These are phyloP conservation scores for Brevipalpus yothersi DNA, from an alignment of 1,140 invertebrate species.

Conservation along the genomic window DNA sequence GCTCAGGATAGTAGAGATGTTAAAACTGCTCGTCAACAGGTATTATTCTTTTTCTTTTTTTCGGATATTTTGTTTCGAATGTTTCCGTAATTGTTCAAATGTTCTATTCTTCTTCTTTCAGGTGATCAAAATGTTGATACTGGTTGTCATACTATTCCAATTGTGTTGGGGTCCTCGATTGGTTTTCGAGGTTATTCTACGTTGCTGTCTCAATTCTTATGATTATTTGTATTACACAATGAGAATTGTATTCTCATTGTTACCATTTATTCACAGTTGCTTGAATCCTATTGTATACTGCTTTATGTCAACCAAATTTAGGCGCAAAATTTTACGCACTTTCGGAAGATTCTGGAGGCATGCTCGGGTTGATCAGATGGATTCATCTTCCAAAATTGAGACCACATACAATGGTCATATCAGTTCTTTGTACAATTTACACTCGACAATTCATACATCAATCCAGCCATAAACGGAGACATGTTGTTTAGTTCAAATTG, in stretches of 20 bases:
- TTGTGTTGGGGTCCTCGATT: slow-evolving; percentile 39
- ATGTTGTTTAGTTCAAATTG: no score
- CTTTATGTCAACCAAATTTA: slow-evolving; percentile 28
- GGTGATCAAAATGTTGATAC: slow-evolving; percentile 43
- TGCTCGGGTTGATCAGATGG: not conserved
- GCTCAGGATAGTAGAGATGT: slow-evolving; percentile 12
- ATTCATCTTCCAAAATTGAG: not conserved
- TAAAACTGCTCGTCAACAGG: slow-evolving; percentile 18
- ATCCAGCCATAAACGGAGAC: no score
- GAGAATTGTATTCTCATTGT: slow-evolving; percentile 15
- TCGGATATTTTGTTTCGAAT: slow-evolving; percentile 1
- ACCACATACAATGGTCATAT: not conserved
- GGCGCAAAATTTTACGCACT: slow-evolving; percentile 18
- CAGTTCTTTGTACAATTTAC: not conserved
- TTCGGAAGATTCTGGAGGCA: slow-evolving; percentile 2
- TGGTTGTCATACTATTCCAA: slow-evolving; percentile 38
- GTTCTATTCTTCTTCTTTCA: slow-evolving; percentile 16
- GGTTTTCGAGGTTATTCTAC: slow-evolving; percentile 21
- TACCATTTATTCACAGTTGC: slow-evolving; percentile 21
- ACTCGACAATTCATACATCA: not conserved
- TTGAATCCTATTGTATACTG: slow-evolving; percentile 27
- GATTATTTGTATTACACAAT: slow-evolving; percentile 14
- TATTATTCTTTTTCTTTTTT: not conserved
- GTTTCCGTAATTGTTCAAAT: not conserved
- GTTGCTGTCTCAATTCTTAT: slow-evolving; percentile 12